Evolutionary conservation across 2,888 invertebrate genomes (phyloP), one percentile per base, ranked within the genome.

Genomic region (Tipula helvola): DNA sequence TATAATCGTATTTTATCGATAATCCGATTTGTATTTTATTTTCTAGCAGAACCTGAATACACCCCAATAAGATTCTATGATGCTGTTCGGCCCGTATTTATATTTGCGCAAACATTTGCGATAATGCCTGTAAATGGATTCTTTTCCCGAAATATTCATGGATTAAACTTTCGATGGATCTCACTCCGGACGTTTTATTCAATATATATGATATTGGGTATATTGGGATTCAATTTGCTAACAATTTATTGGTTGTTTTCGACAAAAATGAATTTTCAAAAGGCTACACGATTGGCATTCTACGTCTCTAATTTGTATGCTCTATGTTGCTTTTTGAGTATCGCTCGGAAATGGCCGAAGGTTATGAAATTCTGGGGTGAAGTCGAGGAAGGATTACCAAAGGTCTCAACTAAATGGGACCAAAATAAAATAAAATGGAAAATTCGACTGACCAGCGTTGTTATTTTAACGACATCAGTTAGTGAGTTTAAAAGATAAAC

Each of bases 311-410:
- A 42, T n/a, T 18, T 85, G 2, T 87, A 86, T 8, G 86, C 52
- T 13, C 16, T 87, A 12, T 28, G 87, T 4, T 87, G 86, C 36
- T 92, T 93, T 87, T 88, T 92, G 57, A 90, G 90, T 87, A 88
- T 93, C 71, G 92, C 92, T 0, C 90, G 88, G 86, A 89, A 90
- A 83, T 93, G 92, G 92, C 92, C 92, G 5, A 88, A 88, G 28
- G 89, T 93, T 8, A 89, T 90, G 86, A 86, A 88, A 28, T 89
- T 89, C n/a, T 92, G 92, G 92, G 90, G 90, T 85, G 90, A 90
- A 87, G 89, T 91, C 52, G 92, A 92, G 87, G 89, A 89, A 0
- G 90, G 91, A 88, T 88, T 91, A 84, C 88, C 88, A 18, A 86
- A 47, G 44, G 44, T 84, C 4, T 36, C 57, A 85, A 87, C 52